Conservation (phyloP, 2,797 vertebrate genomes). For the Phylloscopus collybita region DNA sequence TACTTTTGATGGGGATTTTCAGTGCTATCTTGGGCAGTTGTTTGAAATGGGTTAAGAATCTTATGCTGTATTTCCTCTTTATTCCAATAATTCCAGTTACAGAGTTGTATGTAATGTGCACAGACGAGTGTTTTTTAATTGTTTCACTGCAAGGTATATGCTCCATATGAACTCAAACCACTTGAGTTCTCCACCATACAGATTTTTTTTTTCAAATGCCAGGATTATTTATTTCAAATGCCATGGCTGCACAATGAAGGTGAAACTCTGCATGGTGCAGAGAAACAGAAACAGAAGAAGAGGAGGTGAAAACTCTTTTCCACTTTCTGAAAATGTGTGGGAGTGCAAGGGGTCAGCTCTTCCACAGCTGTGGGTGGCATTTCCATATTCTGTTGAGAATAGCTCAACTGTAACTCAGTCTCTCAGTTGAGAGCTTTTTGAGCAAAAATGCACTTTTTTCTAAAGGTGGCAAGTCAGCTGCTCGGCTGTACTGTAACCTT, state of each 20-base stretch:
- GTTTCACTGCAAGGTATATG: not conserved
- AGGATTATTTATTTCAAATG: not conserved
- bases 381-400: not conserved
- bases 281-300: not conserved
- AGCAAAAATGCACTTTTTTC: not conserved
- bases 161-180: not conserved
- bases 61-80: not conserved
- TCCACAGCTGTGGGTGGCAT: not conserved
- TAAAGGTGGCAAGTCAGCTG: conserved; percentile 5
- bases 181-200: not conserved
- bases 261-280: not conserved
- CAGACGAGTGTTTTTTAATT: not conserved
- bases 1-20: not conserved
- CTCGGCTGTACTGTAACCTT: conserved; percentile 2
- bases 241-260: not conserved
- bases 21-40: not conserved
- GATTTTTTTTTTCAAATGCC: not conserved
- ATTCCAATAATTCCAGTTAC: not conserved
- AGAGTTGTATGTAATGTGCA: not conserved
- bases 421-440: not conserved
- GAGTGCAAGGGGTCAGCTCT: not conserved
- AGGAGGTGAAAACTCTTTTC: not conserved
- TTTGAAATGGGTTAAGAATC: not conserved
- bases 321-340: not conserved
- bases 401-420: no score